Percentiles rank a stretch among this genome's conserved stretches.
Evolutionary conservation across 2,888 invertebrate species (phyloP).

Genomic region (Epinotia bilunana): DNA sequence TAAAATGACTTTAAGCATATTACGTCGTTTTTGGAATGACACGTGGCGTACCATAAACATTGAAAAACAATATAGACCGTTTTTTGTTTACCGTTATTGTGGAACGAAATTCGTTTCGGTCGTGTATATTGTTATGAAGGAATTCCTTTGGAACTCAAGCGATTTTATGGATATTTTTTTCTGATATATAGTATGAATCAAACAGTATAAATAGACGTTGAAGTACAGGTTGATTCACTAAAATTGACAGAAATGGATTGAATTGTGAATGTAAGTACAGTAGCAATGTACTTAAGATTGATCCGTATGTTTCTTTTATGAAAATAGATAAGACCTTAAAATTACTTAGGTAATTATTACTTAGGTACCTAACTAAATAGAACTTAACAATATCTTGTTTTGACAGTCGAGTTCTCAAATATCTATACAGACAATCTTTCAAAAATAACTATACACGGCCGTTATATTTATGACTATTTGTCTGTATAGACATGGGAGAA

Average conservation of each 20-base stretch:
- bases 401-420: no score
- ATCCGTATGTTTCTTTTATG: no score
- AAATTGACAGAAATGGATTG: not conserved
- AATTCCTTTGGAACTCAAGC: constrained; percentile 4
- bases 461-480: no score
- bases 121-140: not conserved
- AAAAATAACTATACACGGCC: no score
- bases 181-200: not conserved
- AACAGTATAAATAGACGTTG: not conserved
- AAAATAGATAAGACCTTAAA: no score
- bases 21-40: constrained; percentile 17
- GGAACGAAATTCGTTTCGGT: constrained; percentile 14
- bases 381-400: no score
- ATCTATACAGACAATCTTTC: no score
- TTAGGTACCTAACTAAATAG: no score
- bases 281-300: no score
- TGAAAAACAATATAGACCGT: constrained; percentile 29
- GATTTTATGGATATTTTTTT: constrained; percentile 4
- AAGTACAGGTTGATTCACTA: not conserved
- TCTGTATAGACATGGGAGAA: no score
- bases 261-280: not conserved
- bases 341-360: no score
- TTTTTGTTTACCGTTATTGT: constrained; percentile 38
- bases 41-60: constrained; percentile 34
- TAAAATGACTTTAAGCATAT: constrained; percentile 11